These are phyloP conservation scores for Tadarida brasiliensis DNA, from an alignment of 2,797 vertebrate genomes.

Conservation along the genomic window DNA sequence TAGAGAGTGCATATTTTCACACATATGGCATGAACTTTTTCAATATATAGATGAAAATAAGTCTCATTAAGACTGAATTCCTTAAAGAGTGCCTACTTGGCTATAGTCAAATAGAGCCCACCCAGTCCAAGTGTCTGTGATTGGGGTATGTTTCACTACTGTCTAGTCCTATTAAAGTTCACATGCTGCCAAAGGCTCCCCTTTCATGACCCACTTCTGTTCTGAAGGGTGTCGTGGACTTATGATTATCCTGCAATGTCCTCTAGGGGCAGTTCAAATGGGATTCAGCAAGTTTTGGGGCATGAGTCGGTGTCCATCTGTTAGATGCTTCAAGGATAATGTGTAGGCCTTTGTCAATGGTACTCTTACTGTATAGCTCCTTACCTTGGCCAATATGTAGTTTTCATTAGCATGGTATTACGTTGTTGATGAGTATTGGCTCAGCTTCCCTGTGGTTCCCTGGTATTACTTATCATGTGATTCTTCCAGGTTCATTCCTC, in stretches of 20 bases:
- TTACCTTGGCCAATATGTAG: neutral
- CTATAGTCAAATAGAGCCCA: neutral
- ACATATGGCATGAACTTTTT: neutral
- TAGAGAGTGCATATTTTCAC: conserved; percentile 19
- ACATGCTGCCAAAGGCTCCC: neutral
- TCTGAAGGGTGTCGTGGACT: neutral
- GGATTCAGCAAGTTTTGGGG: neutral
- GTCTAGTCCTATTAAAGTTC: neutral
- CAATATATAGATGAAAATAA: conserved; percentile 7
- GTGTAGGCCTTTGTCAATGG: neutral
- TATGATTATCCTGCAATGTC: neutral
- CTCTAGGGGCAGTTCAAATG: neutral
- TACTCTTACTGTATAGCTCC: neutral
- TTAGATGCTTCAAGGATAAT: neutral
- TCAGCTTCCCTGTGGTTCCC: neutral
- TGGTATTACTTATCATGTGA: neutral
- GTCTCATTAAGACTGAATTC: neutral
- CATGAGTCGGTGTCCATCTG: neutral
- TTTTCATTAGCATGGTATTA: neutral
- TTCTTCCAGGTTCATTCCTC: neutral
- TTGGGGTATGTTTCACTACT: neutral
- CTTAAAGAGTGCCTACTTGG: neutral
- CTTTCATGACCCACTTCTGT: neutral
- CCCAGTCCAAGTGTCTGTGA: neutral
- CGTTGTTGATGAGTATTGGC: neutral